A percentile compares a stretch with the other conserved stretches of the same genome.
These are phyloP conservation scores for Heliconius hermathena DNA, from an alignment of 1,140 invertebrate genomes.

Conservation along the genomic window DNA sequence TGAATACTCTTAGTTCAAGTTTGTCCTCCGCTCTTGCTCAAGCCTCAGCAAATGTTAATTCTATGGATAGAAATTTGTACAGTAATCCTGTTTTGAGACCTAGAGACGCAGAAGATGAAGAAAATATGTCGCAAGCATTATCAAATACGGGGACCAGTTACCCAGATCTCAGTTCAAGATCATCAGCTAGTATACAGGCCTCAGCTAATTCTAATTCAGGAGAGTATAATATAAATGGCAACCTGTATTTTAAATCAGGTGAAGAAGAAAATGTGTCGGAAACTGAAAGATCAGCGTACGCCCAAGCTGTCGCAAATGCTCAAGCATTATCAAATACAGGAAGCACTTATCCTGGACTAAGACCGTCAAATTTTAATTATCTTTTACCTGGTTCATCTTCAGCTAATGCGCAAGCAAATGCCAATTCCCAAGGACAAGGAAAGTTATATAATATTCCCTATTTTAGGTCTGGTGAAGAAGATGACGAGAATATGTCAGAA, in stretches of 20 bases:
- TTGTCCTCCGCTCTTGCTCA: not conserved
- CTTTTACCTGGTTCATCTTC: not conserved
- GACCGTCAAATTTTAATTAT: not conserved
- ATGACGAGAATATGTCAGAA: not conserved
- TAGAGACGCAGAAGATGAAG: not conserved
- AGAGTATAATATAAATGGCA: not conserved
- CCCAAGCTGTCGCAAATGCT: slow-evolving; percentile 11
- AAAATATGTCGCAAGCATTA: not conserved
- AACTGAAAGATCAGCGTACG: not conserved
- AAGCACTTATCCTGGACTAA: not conserved
- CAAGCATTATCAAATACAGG: slow-evolving; percentile 8
- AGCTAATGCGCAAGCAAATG: not conserved
- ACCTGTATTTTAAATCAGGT: not conserved
- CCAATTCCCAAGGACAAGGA: not conserved
- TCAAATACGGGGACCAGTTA: too few species aligned
- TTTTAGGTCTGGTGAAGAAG: not conserved
- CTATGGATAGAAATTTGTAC: not conserved
- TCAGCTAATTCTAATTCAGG: not conserved
- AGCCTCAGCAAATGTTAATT: not conserved
- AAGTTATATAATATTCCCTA: not conserved
- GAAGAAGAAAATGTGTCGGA: not conserved
- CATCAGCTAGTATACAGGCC: too few species aligned
- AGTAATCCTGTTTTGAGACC: not conserved
- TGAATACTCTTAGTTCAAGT: not conserved
- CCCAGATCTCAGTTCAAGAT: too few species aligned